phyloP scores from a whole-genome alignment of 2,113 vertebrate species.

The Notothenia rossii region DNA sequence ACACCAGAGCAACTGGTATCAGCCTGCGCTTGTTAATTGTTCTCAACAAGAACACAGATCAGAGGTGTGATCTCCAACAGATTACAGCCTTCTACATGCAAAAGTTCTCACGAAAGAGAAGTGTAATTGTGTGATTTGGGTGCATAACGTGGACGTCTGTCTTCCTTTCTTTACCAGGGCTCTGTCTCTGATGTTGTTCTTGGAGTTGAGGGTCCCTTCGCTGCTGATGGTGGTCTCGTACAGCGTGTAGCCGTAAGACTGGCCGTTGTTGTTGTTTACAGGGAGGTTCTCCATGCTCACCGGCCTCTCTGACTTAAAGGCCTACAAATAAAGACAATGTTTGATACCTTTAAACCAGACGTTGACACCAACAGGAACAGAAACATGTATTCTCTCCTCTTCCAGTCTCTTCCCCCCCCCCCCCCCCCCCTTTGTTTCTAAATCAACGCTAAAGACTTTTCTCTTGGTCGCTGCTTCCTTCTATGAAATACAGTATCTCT shows the following conservation, averaged over 20 bases:
- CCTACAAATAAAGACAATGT: slow-evolving; percentile 70
- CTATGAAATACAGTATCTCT: too few relatives aligned
- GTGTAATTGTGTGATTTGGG: slow-evolving; percentile 1
- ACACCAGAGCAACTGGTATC: slow-evolving; percentile 13
- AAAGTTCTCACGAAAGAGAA: slow-evolving; percentile 13
- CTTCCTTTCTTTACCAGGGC: slow-evolving; percentile 85
- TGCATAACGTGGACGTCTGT: background rate
- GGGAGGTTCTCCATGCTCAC: slow-evolving; percentile 92
- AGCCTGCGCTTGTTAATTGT: slow-evolving; percentile 30
- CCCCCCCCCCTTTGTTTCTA: too few relatives aligned
- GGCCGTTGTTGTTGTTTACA: slow-evolving; percentile 86
- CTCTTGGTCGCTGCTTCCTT: too few relatives aligned
- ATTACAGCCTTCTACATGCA: background rate
- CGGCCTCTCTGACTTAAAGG: slow-evolving; percentile 82
- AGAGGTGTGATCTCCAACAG: slow-evolving; percentile 38
- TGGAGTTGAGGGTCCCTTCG: slow-evolving; percentile 83
- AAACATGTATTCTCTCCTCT: too few relatives aligned
- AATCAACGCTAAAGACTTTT: too few relatives aligned
- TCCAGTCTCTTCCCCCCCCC: too few relatives aligned
- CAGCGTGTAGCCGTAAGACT: slow-evolving; percentile 89
- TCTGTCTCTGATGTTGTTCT: slow-evolving; percentile 85
- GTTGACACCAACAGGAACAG: too few relatives aligned
- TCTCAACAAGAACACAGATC: slow-evolving; percentile 29
- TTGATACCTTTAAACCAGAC: too few relatives aligned
- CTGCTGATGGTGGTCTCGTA: slow-evolving; percentile 87